Evolutionary conservation across 1,140 invertebrate species (phyloP), one percentile per base, ranked within the genome.

Genomic region (Tetramorium parvispinum): DNA sequence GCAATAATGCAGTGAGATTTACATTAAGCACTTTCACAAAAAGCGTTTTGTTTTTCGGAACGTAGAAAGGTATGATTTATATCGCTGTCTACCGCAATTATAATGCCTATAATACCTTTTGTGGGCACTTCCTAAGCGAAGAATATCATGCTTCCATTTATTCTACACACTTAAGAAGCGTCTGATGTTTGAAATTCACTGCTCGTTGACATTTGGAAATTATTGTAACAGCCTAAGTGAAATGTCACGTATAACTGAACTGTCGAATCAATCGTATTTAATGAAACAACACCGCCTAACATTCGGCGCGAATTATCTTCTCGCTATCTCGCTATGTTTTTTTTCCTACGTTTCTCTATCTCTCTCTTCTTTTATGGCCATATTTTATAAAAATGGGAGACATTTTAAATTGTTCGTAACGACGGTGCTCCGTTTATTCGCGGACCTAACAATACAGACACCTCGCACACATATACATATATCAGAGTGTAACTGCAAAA

Each of bases 331-430:
- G 27, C n/a, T 18, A 37, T 3, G 18, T 13, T 46, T 32, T 27
- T 43, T 21, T 13, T 0, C 40, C 49, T 3, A 18, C 10, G 13
- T 27, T 2, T 32, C 18, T 59, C 16, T 21, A 5, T 4, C 32
- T 66, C n/a, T 18, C 16, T 21, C 11, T 8, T 21, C 40, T 10
- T 37, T 6, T 37, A 21, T 7, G 11, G 16, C 3, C 11, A 32
- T 37, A 53, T 79, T 79, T 79, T 24, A 40, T n/a, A 79, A 76
- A 76, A 76, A 66, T 66, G 43, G n/a, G 18, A 18, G n/a, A 76
- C 71, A 37, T 75, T 75, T 75, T 55, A 40, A 73, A 68, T 51
- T 37, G 51, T 10, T 11, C 51, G 51, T 24, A 40, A 76, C 53
- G n/a, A 43, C 32, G 32, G 13, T 40, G 32, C n/a, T 21, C 18